phyloP scores from a whole-genome alignment of 92 coral and sea anemone species.

The Zoanthus gigantus region DNA sequence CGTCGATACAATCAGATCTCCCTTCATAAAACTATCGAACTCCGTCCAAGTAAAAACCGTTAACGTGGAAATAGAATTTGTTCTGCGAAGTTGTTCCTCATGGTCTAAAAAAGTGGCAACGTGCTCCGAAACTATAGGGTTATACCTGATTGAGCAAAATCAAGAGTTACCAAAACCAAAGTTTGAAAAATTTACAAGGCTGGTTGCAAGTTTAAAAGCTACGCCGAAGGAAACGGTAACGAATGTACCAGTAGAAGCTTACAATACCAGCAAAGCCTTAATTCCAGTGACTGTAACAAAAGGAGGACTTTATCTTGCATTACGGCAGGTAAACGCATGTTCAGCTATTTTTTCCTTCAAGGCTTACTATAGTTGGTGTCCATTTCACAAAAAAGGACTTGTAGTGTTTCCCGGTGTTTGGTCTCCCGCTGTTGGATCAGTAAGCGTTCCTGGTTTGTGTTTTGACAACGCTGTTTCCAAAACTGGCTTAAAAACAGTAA shows the following conservation, averaged over 20 bases:
- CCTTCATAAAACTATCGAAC: conserved; percentile 11
- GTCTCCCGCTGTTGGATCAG: conserved; percentile 11
- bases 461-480: not conserved
- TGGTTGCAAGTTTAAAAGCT: conserved; percentile 16
- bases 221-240: conserved; percentile 14
- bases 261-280: not conserved
- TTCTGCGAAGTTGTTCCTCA: conserved; percentile 19
- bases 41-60: not conserved
- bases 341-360: conserved; percentile 26
- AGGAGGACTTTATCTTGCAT: conserved; percentile 22
- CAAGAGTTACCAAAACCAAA: not conserved
- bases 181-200: not conserved
- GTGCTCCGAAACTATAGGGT: conserved; percentile 1
- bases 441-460: conserved; percentile 3
- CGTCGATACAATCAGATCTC: not conserved
- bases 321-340: conserved; percentile 26
- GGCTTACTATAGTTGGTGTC: conserved; percentile 4
- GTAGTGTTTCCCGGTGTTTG: not conserved
- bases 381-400: not conserved
- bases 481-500: not conserved
- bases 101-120: not conserved
- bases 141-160: conserved; percentile 17
- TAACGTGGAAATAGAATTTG: conserved; percentile 1
- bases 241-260: not conserved
- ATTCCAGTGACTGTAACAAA: not conserved